Evolutionary conservation across 2,888 invertebrate genomes (phyloP).

Genomic region (Hololepta plana): DNA sequence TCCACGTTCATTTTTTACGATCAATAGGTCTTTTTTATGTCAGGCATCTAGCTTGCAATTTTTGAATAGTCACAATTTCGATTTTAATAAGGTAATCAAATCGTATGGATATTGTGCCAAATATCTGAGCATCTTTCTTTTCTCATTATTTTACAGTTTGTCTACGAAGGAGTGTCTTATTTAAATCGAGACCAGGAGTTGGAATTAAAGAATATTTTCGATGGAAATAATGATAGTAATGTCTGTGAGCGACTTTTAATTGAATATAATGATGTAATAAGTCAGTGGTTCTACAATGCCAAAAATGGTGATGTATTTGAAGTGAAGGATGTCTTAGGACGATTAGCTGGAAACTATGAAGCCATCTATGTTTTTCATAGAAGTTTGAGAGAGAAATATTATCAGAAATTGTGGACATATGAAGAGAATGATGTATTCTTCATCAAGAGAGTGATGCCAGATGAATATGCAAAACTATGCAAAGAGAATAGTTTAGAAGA

Average conservation of each 20-base stretch:
- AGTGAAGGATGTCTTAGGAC: too few species aligned
- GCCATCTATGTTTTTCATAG: slow-evolving; percentile 39
- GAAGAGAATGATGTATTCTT: slow-evolving; percentile 20
- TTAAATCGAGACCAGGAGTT: slow-evolving; percentile 37
- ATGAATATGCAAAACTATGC: slow-evolving; percentile 17
- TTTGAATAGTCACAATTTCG: slow-evolving; percentile 40
- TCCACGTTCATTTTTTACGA: slow-evolving; percentile 41
- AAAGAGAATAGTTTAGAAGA: slow-evolving; percentile 29
- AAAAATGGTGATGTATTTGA: slow-evolving; percentile 16
- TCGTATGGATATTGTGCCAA: too few species aligned
- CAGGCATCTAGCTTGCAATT: slow-evolving; percentile 47
- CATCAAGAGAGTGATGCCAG: slow-evolving; percentile 20
- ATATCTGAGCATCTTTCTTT: too few species aligned
- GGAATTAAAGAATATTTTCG: slow-evolving; percentile 14
- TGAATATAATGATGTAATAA: too few species aligned
- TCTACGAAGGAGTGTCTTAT: slow-evolving; percentile 48
- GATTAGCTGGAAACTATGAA: too few species aligned
- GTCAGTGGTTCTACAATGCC: slow-evolving; percentile 21
- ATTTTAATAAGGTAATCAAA: slow-evolving; percentile 56
- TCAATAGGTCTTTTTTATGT: slow-evolving; percentile 41
- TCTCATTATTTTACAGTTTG: slow-evolving; percentile 41
- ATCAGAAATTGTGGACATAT: slow-evolving; percentile 20
- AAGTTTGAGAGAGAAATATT: slow-evolving; percentile 35
- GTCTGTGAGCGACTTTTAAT: too few species aligned
- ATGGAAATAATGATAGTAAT: too few species aligned